Conservation (phyloP, 2,113 vertebrate genomes). For the Colossoma macropomum region DNA sequence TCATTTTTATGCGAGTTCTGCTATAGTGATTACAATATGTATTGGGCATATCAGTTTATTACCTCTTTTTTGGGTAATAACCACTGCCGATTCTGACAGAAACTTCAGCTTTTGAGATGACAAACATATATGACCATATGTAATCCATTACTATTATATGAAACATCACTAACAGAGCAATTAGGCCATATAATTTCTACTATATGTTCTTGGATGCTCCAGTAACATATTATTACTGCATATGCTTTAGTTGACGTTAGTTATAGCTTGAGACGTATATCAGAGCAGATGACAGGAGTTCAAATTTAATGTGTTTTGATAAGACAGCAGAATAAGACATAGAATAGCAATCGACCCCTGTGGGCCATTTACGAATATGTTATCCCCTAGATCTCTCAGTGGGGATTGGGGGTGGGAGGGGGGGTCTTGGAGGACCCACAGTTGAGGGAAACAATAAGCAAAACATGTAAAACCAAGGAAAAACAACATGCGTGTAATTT, state of each 20-base stretch:
- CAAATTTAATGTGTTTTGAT: slow-evolving; percentile 58
- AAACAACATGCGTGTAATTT: slow-evolving; percentile 50
- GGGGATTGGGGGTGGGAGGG: neutral
- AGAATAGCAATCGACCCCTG: neutral
- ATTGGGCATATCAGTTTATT: neutral
- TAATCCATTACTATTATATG: neutral
- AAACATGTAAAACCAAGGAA: slow-evolving; percentile 52
- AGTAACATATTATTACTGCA: neutral
- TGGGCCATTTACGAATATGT: neutral
- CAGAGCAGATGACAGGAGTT: slow-evolving; percentile 59
- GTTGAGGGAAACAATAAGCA: slow-evolving; percentile 39
- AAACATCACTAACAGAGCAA: neutral
- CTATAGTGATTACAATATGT: neutral
- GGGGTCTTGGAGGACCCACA: slow-evolving; percentile 21
- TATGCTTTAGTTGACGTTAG: neutral
- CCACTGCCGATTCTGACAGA: neutral
- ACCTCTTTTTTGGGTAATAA: neutral
- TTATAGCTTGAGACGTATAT: slow-evolving; percentile 15
- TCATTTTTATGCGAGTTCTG: neutral
- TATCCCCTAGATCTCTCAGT: neutral
- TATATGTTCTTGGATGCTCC: neutral
- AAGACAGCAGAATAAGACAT: slow-evolving; percentile 54
- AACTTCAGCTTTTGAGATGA: neutral
- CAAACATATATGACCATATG: neutral
- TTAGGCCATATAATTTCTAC: neutral